Conservation (phyloP, 2,888 invertebrate genomes). For the Anagyrus pseudococci region DNA sequence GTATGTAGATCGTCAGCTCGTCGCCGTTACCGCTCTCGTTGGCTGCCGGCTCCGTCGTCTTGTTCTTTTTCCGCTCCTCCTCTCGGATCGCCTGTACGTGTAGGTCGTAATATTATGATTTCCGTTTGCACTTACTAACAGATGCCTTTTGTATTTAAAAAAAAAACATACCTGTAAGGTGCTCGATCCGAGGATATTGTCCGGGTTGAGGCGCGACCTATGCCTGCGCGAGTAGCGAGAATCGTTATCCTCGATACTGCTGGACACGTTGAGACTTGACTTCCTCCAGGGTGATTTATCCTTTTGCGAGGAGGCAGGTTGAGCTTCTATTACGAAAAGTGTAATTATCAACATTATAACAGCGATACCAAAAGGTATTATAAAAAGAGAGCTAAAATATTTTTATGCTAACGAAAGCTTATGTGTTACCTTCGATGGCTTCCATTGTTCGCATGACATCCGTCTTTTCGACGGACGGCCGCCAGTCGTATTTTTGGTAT, state of each 20-base stretch:
- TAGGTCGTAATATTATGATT: too few relatives aligned
- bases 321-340: conserved; percentile 70
- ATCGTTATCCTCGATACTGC: conserved; percentile 72
- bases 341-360: too few relatives aligned
- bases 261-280: conserved; percentile 71
- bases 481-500: conserved; percentile 75
- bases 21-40: conserved; percentile 33
- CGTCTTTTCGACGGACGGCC: conserved; percentile 80
- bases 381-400: too few relatives aligned
- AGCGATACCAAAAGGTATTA: too few relatives aligned
- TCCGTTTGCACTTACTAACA: too few relatives aligned
- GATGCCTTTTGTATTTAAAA: too few relatives aligned
- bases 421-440: conserved; percentile 85
- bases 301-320: conserved; percentile 70
- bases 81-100: conserved; percentile 55
- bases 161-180: conserved; percentile 58
- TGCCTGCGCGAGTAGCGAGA: conserved; percentile 64
- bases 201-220: conserved; percentile 59
- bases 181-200: conserved; percentile 55
- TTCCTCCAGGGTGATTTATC: conserved; percentile 82
- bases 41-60: conserved; percentile 43
- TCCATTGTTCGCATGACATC: conserved; percentile 87
- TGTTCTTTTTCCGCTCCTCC: conserved; percentile 58
- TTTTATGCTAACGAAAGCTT: too few relatives aligned
- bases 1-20: conserved; percentile 56